Evolutionary conservation across 2,113 vertebrate species (phyloP).

Genomic region (Xenotilapia longispinis): DNA sequence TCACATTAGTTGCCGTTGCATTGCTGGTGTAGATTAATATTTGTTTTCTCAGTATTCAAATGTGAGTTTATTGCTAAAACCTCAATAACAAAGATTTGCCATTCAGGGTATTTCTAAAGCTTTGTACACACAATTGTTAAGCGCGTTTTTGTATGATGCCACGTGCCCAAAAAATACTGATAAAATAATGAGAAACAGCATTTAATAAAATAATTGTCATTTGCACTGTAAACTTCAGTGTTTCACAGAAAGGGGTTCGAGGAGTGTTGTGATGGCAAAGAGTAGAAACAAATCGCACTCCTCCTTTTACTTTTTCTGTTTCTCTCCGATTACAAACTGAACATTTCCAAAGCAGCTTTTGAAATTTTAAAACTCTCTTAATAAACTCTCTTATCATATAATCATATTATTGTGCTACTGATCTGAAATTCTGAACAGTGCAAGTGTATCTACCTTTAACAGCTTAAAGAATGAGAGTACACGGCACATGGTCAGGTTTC

Average conservation of each 20-base stretch:
- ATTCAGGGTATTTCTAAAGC: constrained; percentile 44
- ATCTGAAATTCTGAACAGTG: neutral
- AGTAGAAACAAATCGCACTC: neutral
- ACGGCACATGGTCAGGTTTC: neutral
- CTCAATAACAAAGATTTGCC: neutral
- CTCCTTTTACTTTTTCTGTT: neutral
- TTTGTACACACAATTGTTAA: constrained; percentile 16
- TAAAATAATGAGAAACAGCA: neutral
- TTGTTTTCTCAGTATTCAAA: neutral
- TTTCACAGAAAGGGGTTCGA: neutral
- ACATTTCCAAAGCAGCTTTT: neutral
- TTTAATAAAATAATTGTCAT: neutral
- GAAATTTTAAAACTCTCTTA: neutral
- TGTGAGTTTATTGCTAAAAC: neutral
- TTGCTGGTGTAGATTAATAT: neutral
- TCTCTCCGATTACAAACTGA: neutral
- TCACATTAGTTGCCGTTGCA: neutral
- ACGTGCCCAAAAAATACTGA: neutral
- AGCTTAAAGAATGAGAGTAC: neutral
- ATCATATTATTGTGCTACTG: neutral
- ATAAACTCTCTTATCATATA: neutral
- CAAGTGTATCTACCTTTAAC: neutral
- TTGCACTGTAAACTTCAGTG: neutral
- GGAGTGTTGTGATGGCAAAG: neutral
- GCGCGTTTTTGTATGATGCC: constrained; percentile 3